Base-by-base conservation (phyloP, 2,888 invertebrate genomes). In the Drosophila mimica region DNA sequence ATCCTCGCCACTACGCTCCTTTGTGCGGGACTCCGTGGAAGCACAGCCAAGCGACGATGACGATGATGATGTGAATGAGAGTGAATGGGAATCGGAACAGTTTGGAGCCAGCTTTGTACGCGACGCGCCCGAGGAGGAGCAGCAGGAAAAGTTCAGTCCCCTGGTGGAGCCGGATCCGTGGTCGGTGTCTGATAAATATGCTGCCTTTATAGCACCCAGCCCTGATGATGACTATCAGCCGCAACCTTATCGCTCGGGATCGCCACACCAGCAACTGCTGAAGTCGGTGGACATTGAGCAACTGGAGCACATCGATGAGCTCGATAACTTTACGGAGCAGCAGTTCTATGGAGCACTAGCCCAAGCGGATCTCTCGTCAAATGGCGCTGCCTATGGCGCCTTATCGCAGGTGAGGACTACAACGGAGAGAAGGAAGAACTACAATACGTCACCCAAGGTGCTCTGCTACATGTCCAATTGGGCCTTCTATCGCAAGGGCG, bases 401-500 rank as follows among this genome's bases (percentile, higher is more conserved):
- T 64, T 92, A n/a, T 82, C 89, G 0, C 88, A 88, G 7, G 65
- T 91, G 4, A 92, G 89, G 43, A 61, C 64, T 0, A 67, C 74
- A 0, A 51, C 74, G 0, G 80, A 86, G 30, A 57, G 28, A 0
- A 83, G 79, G 17, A 91, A 91, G 49, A 88, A 93, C 69, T 84
- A 82, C 20, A 92, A 91, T 46, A 70, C 49, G 17, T 71, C 90
- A 4, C 90, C 93, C 9, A 94, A 95, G 82, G 96, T 98, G 0
- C 95, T 98, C 0, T 98, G 98, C 92, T 98, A 98, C 90, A 94
- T 97, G 91, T 97, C 98, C 0, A 98, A 96, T 89, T 98, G 98
- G 98, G 96, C 98, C 0, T 96, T 97, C 93, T 97, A 98, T 90
- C 94, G 98, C 66, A 96, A 96, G 81, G 95, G 95, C 0, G 96